Percentiles rank a stretch among this genome's conserved stretches.
These are phyloP conservation scores for Ormyrus labotus DNA, from an alignment of 2,888 invertebrate species.

Conservation along the genomic window DNA sequence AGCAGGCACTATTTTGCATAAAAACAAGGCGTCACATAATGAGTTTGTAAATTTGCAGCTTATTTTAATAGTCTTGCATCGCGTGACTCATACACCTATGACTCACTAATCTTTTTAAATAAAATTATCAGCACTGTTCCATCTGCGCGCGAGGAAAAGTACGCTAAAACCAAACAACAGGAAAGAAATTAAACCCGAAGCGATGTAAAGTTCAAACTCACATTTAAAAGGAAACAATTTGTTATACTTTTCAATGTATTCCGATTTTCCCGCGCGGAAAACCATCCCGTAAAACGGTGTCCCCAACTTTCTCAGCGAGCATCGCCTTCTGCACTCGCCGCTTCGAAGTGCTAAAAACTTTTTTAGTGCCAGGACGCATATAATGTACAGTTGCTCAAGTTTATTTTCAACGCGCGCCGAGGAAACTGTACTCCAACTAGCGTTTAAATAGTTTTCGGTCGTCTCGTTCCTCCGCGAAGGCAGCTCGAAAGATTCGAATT, in stretches of 20 bases:
- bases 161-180: too few species aligned
- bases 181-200: not conserved
- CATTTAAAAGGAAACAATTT: not conserved
- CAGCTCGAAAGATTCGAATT: too few species aligned
- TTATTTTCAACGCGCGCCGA: too few species aligned
- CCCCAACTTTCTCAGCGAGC: too few species aligned
- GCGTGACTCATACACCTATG: not conserved
- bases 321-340: too few species aligned
- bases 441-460: too few species aligned
- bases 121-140: not conserved
- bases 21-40: not conserved
- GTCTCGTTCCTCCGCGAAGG: too few species aligned
- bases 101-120: not conserved
- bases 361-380: too few species aligned
- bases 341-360: too few species aligned
- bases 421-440: too few species aligned
- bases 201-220: not conserved
- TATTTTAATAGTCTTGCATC: not conserved
- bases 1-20: too few species aligned
- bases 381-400: too few species aligned
- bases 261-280: not conserved
- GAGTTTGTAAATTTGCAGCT: not conserved
- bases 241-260: not conserved
- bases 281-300: not conserved
- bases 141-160: not conserved